Evolutionary conservation across 30 jellyfish, hydroid and myxozoan genomes (phyloP).

Genomic region (Euphysa ruthae): DNA sequence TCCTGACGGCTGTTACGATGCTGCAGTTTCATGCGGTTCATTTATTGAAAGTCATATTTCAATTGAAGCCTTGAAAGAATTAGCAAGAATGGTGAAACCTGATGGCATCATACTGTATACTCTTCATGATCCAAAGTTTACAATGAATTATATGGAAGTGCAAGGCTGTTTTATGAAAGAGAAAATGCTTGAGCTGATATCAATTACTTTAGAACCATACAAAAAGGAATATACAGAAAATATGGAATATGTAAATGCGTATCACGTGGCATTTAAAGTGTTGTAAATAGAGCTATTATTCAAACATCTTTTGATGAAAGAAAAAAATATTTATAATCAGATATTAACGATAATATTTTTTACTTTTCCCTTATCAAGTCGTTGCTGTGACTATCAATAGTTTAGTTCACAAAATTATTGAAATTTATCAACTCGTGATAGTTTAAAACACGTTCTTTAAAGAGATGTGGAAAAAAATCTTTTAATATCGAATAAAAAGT

Average conservation of each 20-base stretch:
- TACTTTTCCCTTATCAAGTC: too few relatives aligned
- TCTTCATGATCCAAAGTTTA: constrained; percentile 16
- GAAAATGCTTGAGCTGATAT: constrained; percentile 3
- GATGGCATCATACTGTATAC: constrained; percentile 9
- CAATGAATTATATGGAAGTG: constrained; percentile 10
- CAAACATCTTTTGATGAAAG: too few relatives aligned
- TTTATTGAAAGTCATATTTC: constrained; percentile 15
- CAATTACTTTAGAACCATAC: constrained; percentile 13
- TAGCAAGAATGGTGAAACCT: constrained; percentile 15
- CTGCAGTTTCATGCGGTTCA: constrained; percentile 6
- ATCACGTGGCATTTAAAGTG: too few relatives aligned
- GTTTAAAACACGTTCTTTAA: too few relatives aligned
- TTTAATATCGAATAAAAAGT: too few relatives aligned
- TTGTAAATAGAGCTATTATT: too few relatives aligned
- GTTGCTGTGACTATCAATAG: too few relatives aligned
- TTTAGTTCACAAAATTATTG: too few relatives aligned
- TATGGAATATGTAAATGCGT: background rate
- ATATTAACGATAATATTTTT: too few relatives aligned
- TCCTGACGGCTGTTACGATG: constrained; percentile 1
- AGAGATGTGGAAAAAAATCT: too few relatives aligned
- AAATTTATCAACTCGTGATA: too few relatives aligned
- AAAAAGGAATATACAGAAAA: background rate
- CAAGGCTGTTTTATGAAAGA: constrained; percentile 4
- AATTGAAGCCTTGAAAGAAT: constrained; percentile 6
- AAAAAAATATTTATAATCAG: too few relatives aligned